A percentile compares a stretch with the other conserved stretches of the same genome.
Conservation (phyloP, 2,888 invertebrate genomes). For the Beris morrisii region DNA sequence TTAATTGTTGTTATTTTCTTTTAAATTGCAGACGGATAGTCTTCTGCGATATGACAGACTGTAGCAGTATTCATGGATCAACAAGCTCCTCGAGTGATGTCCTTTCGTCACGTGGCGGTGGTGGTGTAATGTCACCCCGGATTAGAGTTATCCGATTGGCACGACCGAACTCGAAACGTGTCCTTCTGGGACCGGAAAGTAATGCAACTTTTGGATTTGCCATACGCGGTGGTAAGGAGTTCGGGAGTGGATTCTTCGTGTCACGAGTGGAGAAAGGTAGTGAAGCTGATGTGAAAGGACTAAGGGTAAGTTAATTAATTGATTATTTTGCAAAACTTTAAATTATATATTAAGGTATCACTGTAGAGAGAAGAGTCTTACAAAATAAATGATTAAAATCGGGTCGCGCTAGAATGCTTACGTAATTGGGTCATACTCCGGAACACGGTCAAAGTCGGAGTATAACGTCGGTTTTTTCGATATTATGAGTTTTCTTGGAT, state of each 20-base stretch:
- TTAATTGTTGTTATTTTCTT: too few species aligned
- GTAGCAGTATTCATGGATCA: conserved; percentile 55
- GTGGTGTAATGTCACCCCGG: conserved; percentile 55
- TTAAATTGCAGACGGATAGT: conserved; percentile 12
- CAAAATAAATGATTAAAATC: too few species aligned
- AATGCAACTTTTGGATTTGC: conserved; percentile 75
- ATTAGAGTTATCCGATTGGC: conserved; percentile 64
- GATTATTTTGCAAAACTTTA: neutral
- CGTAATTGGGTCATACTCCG: too few species aligned
- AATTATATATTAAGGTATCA: neutral
- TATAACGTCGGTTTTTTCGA: too few species aligned
- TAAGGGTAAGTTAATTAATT: conserved; percentile 66
- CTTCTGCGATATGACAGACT: conserved; percentile 47
- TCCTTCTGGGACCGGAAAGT: conserved; percentile 59
- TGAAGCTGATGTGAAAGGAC: conserved; percentile 82
- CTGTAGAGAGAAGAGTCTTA: too few species aligned
- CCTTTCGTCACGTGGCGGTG: conserved; percentile 54
- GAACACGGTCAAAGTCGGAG: too few species aligned
- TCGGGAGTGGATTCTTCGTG: conserved; percentile 90
- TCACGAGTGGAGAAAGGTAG: conserved; percentile 85
- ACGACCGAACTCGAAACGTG: conserved; percentile 58
- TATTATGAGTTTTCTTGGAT: too few species aligned
- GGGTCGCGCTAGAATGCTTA: too few species aligned
- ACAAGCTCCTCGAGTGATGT: conserved; percentile 54
- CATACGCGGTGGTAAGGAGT: conserved; percentile 83